A percentile compares a stretch with the other conserved stretches of the same genome.
These are phyloP conservation scores for Acromyrmex charruanus DNA, from an alignment of 1,140 invertebrate genomes.

Conservation along the genomic window DNA sequence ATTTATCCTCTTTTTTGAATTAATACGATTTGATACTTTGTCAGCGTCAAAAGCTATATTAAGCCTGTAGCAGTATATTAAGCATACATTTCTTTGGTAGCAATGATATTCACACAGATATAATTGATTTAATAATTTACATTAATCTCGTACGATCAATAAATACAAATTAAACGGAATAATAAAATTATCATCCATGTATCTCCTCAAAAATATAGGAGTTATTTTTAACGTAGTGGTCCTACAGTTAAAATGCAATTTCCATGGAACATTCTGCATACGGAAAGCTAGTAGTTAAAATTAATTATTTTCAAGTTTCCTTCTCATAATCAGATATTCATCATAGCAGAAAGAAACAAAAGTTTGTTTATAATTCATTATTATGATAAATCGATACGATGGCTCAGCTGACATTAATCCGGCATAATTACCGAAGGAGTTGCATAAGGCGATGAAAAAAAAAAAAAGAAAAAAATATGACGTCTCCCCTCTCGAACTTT, in stretches of 20 bases:
- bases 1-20: neutral
- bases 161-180: constrained; percentile 13
- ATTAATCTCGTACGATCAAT: neutral
- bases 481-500: constrained; percentile 10
- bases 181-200: neutral
- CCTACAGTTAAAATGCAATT: neutral
- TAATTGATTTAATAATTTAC: neutral
- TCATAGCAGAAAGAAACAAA: neutral
- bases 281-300: neutral
- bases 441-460: too few species aligned
- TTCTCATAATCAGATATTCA: neutral
- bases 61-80: neutral
- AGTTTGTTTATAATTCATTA: constrained; percentile 32
- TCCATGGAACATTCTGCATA: neutral
- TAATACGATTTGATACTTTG: neutral
- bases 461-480: too few species aligned
- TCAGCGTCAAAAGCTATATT: neutral
- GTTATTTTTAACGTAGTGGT: neutral
- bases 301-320: neutral
- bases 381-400: neutral
- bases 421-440: constrained; percentile 30
- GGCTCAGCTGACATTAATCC: constrained; percentile 40
- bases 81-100: neutral
- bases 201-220: neutral
- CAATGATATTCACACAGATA: neutral